These are phyloP conservation scores for Heteromyza rotundicornis DNA, from an alignment of 2,888 invertebrate species.

Conservation along the genomic window DNA sequence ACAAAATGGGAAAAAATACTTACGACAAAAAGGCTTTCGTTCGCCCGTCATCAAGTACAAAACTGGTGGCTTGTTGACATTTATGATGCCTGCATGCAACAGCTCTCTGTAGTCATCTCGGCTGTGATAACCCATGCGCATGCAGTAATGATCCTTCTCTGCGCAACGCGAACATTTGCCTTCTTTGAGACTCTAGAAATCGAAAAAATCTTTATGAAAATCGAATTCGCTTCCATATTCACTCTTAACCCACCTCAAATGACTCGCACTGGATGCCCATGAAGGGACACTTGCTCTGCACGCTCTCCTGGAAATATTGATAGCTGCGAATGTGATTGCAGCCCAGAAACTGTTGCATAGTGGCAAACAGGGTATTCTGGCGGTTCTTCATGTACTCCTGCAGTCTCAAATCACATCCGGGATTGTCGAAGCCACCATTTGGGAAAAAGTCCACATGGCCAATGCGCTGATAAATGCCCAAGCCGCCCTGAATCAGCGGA, in stretches of 20 bases:
- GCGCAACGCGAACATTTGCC: conserved; percentile 77
- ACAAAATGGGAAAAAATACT: too few relatives aligned
- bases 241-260: conserved; percentile 68
- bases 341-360: conserved; percentile 68
- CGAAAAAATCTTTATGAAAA: not conserved
- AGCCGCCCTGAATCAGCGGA: conserved; percentile 76
- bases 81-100: conserved; percentile 63
- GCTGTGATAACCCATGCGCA: conserved; percentile 74
- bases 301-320: conserved; percentile 83
- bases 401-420: conserved; percentile 70
- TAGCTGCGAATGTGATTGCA: conserved; percentile 89
- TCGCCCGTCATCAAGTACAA: conserved; percentile 78
- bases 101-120: conserved; percentile 65
- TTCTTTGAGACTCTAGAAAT: conserved; percentile 69
- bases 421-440: conserved; percentile 84
- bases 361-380: conserved; percentile 69
- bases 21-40: conserved; percentile 78
- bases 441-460: conserved; percentile 93
- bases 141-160: conserved; percentile 69
- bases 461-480: conserved; percentile 81
- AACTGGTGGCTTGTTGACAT: conserved; percentile 64
- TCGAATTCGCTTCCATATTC: not conserved
- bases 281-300: conserved; percentile 79
- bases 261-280: conserved; percentile 79
- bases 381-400: conserved; percentile 69